These are phyloP conservation scores for Polymixis flavicincta DNA, from an alignment of 2,888 invertebrate genomes.

Conservation along the genomic window DNA sequence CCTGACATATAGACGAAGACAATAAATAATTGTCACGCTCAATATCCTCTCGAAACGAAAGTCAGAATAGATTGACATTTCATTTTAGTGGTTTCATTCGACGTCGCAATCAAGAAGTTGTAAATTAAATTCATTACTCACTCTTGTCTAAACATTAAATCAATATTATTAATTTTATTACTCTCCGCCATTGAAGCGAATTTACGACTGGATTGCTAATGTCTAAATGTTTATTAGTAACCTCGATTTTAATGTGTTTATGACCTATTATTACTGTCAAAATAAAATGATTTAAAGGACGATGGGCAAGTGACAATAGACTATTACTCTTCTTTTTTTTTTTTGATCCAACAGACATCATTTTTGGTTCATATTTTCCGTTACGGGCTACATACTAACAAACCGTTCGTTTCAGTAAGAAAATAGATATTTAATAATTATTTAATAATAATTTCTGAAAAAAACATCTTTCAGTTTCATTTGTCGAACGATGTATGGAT, in stretches of 20 bases:
- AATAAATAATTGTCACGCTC: conserved; percentile 37
- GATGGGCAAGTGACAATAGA: no score
- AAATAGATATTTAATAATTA: no score
- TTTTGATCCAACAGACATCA: no score
- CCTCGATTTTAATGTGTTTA: conserved; percentile 19
- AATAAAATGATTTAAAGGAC: background rate
- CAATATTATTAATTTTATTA: conserved; percentile 44
- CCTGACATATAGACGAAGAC: conserved; percentile 21
- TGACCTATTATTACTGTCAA: background rate
- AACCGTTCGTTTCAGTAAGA: no score
- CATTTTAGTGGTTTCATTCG: conserved; percentile 42
- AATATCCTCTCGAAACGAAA: conserved; percentile 35
- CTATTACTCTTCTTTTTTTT: no score
- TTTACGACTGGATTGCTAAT: conserved; percentile 39
- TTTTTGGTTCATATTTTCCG: no score
- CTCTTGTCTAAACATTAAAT: conserved; percentile 34
- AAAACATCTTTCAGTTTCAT: no score
- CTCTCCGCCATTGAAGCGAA: conserved; percentile 13
- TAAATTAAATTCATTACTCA: conserved; percentile 43
- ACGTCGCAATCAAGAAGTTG: conserved; percentile 26
- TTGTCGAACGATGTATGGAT: no score
- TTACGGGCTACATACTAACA: no score
- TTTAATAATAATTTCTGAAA: no score
- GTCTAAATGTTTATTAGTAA: conserved; percentile 10
- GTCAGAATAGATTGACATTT: conserved; percentile 55